phyloP scores from a whole-genome alignment of 2,888 invertebrate genomes.

The Boloria selene region DNA sequence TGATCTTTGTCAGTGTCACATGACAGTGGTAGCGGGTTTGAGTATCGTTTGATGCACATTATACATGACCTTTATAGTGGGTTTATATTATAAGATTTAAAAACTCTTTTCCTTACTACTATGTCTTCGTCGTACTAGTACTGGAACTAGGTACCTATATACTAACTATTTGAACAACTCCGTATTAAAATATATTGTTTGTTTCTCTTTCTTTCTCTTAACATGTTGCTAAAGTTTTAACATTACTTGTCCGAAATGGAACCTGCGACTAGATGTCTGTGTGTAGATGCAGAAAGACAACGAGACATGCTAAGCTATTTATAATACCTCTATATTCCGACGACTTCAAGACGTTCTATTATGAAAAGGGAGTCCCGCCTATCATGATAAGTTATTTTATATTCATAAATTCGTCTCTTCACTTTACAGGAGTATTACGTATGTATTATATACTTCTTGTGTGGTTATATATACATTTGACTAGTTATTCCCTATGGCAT shows the following conservation, averaged over 20 bases:
- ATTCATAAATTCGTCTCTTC: conserved; percentile 11
- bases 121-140: no score
- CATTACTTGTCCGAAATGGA: neutral
- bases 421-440: neutral
- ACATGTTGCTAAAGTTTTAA: no score
- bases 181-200: no score
- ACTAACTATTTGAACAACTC: no score
- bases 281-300: neutral
- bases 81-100: no score
- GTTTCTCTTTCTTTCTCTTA: no score
- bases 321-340: neutral
- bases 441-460: neutral
- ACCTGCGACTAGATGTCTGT: neutral
- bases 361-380: neutral
- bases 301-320: neutral
- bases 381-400: conserved; percentile 2
- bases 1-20: neutral
- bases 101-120: no score
- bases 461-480: neutral
- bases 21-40: no score
- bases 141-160: no score
- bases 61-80: no score
- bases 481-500: neutral
- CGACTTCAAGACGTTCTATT: neutral
- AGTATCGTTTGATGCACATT: no score